Conservation (phyloP, 2,113 vertebrate genomes). For the Anas platyrhynchos region DNA sequence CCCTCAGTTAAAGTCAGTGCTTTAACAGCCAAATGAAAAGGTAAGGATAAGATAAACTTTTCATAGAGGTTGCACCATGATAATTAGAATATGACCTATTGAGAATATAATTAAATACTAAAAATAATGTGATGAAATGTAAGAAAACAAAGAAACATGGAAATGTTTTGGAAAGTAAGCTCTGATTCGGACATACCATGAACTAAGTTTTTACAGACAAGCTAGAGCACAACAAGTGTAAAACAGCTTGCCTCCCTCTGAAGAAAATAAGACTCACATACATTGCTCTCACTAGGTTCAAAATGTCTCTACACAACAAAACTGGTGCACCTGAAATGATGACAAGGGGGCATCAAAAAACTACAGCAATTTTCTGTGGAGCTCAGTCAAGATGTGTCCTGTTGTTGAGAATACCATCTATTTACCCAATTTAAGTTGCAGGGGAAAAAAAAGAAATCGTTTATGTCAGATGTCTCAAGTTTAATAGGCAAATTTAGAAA, state of each 20-base stretch:
- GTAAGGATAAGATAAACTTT: background rate
- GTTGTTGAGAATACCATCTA: background rate
- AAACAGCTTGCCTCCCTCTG: background rate
- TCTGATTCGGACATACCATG: background rate
- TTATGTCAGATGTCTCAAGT: background rate
- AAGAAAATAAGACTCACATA: background rate
- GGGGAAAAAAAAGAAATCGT: background rate
- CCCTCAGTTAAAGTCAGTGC: background rate
- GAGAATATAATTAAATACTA: background rate
- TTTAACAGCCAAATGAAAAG: background rate
- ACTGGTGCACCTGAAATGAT: background rate
- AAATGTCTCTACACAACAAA: background rate
- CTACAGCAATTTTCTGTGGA: background rate
- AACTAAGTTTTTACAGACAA: background rate
- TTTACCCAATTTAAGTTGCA: background rate
- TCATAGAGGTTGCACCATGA: background rate
- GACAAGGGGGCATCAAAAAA: background rate
- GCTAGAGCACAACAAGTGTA: accelerated
- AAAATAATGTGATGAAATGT: background rate
- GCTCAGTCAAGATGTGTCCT: background rate
- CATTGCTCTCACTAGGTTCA: background rate
- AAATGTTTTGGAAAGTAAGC: background rate
- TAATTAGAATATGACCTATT: background rate
- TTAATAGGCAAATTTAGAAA: background rate
- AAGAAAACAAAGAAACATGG: background rate